Evolutionary conservation across 2,888 invertebrate species (phyloP).

Genomic region (Chymomyza amoena): DNA sequence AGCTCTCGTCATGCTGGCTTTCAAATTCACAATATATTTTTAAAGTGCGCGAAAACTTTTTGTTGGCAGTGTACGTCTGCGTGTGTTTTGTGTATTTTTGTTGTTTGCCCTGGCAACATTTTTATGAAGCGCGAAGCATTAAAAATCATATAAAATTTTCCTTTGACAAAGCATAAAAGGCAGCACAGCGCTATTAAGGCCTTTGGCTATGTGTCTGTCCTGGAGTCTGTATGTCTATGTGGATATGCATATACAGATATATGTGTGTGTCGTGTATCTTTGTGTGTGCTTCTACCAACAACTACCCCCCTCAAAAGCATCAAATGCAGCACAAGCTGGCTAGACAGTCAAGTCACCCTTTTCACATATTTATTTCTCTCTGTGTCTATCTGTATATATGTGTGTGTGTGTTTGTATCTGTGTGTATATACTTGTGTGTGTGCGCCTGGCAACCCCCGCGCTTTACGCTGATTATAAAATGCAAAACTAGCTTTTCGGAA

Average conservation of each 20-base stretch:
- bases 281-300: neutral
- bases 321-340: neutral
- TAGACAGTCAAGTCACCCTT: conserved; percentile 22
- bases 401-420: neutral
- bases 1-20: too few relatives aligned
- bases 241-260: neutral
- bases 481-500: conserved; percentile 60
- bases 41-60: neutral
- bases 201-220: conserved; percentile 41
- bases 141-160: conserved; percentile 62
- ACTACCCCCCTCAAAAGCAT: neutral
- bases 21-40: neutral
- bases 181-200: conserved; percentile 51
- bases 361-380: conserved; percentile 6
- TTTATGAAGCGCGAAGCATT: conserved; percentile 71
- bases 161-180: conserved; percentile 51
- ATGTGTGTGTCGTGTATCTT: neutral
- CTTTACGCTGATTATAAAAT: conserved; percentile 61
- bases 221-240: conserved; percentile 12
- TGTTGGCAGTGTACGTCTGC: neutral
- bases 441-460: conserved; percentile 47
- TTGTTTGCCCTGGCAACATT: conserved; percentile 43
- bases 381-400: neutral
- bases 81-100: conserved; percentile 34
- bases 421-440: neutral